Evolutionary conservation across 2,888 invertebrate species (phyloP).

Genomic region (Dyspetes luteomarginatus): DNA sequence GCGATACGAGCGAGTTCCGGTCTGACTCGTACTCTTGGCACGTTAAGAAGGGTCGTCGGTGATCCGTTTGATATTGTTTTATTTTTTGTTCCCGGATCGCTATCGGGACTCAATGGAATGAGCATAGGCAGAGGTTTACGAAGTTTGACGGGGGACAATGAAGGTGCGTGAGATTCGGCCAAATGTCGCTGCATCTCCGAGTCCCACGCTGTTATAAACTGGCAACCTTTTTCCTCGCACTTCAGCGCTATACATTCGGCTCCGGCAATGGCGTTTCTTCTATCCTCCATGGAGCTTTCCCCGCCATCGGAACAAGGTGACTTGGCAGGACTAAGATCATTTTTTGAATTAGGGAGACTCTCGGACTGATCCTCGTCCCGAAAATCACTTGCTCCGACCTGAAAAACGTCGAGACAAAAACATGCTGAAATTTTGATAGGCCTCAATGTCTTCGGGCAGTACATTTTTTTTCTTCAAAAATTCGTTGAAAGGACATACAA

Average conservation of each 20-base stretch:
- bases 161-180: slow-evolving; percentile 76
- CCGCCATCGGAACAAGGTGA: slow-evolving; percentile 56
- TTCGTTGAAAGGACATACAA: too few species aligned
- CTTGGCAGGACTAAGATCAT: slow-evolving; percentile 49
- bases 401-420: slow-evolving; percentile 4
- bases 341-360: slow-evolving; percentile 36
- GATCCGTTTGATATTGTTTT: slow-evolving; percentile 65
- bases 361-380: slow-evolving; percentile 69
- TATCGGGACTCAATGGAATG: slow-evolving; percentile 76
- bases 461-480: too few species aligned
- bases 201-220: slow-evolving; percentile 86
- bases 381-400: slow-evolving; percentile 81
- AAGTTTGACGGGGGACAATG: slow-evolving; percentile 69
- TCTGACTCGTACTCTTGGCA: slow-evolving; percentile 79
- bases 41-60: slow-evolving; percentile 75
- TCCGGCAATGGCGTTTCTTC: slow-evolving; percentile 76
- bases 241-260: slow-evolving; percentile 84
- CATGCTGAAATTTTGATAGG: not conserved
- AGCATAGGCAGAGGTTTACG: slow-evolving; percentile 80
- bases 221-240: slow-evolving; percentile 84
- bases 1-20: slow-evolving; percentile 81
- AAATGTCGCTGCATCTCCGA: slow-evolving; percentile 84
- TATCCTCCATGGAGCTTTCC: slow-evolving; percentile 69
- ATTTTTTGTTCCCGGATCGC: slow-evolving; percentile 65
- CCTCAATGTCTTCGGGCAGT: too few species aligned